Evolutionary conservation across 2,888 invertebrate species (phyloP), one percentile per base, ranked within the genome.

Genomic region (Lasioglossum calceatum): DNA sequence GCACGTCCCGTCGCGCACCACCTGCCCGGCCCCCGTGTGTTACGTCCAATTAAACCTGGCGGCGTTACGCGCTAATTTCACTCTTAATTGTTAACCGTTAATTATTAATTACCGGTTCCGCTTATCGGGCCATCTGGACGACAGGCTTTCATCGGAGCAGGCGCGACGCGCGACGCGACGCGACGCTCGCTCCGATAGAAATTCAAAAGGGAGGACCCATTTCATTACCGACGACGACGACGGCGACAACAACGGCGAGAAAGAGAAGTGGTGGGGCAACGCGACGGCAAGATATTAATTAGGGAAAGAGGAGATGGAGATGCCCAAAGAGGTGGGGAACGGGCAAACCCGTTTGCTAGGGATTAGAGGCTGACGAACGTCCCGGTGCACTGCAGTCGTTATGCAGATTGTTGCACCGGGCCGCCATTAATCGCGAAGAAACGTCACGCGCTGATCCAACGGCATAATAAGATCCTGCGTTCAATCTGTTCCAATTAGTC

Each of bases 81-180:
- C 88, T 90, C 92, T 94, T 93, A 93, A 94, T 94, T 93, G 92
- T 93, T 92, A 91, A 89, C 90, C 89, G 89, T 93, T 92, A 90
- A 92, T 93, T 91, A 91, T 90, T 91, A 88, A 91, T 90, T 90
- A 90, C 85, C 80, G 81, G 83, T 70, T 77, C 84, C 75, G 80
- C 81, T 87, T 88, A 89, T 88, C 89, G 85, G 79, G 70, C 73
- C 87, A 87, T 88, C 89, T 87, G 81, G 77, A 71, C 78, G 87
- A 77, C 76, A 54, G 67, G 77, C 67, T 74, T 84, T 74, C 77
- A 81, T 76, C 76, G 82, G n/a, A 16, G 12, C 67, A 73, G 82
- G 23, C 36, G 58, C 72, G 36, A 3, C 72, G 23, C 36, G 58
- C 72, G 36, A 3, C 72, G 70, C 16, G 27, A n/a, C 27, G 32